These are phyloP conservation scores for Phalangium opilio DNA, from an alignment of 2,888 invertebrate species.

Conservation along the genomic window DNA sequence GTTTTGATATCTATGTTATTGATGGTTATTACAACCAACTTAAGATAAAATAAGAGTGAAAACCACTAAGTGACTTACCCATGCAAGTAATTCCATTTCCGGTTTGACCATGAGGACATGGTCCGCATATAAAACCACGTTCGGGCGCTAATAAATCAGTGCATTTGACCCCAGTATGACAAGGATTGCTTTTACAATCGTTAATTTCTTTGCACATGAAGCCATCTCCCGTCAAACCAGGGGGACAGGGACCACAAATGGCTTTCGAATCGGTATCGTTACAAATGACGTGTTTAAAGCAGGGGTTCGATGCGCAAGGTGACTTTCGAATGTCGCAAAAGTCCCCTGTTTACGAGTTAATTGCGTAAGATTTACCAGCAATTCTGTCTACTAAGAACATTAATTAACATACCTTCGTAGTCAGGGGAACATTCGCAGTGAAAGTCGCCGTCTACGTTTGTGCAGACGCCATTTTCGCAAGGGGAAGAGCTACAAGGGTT, in stretches of 20 bases:
- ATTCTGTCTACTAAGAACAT: no score
- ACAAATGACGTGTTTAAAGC: conserved; percentile 52
- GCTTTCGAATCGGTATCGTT: conserved; percentile 39
- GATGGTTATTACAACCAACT: no score
- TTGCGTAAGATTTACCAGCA: no score
- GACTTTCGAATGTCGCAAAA: no score
- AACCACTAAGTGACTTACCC: no score
- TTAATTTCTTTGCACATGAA: conserved; percentile 39
- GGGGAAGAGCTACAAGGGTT: no score
- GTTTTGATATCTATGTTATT: conserved; percentile 16
- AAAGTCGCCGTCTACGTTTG: no score
- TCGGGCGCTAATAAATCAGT: conserved; percentile 37
- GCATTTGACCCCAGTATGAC: conserved; percentile 52
- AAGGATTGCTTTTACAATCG: conserved; percentile 32
- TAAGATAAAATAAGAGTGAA: no score
- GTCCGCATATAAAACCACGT: conserved; percentile 45
- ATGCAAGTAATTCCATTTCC: conserved; percentile 56
- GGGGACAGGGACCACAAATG: conserved; percentile 57
- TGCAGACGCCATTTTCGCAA: no score
- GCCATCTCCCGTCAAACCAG: conserved; percentile 58
- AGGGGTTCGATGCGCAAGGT: conserved; percentile 32
- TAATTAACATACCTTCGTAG: no score
- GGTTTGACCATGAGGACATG: conserved; percentile 54
- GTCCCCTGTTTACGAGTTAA: no score
- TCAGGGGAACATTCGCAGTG: no score